Percentiles rank a stretch among this genome's conserved stretches.
phyloP scores from a whole-genome alignment of 2,888 invertebrate species.

The Euspilapteryx auroguttella region DNA sequence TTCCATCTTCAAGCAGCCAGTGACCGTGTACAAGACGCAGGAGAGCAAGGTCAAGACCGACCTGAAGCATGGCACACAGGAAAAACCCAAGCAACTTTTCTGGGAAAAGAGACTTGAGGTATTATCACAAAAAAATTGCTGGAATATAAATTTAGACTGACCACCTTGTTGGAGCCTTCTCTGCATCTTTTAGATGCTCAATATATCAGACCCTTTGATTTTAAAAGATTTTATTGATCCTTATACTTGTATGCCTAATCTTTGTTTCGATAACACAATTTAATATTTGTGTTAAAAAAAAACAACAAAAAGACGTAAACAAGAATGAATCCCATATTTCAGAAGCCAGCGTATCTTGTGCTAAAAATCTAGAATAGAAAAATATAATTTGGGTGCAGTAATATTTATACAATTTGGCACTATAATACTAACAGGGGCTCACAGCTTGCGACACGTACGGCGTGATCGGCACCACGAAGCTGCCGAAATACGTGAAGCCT shows the following conservation, averaged over 20 bases:
- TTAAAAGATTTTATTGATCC: too few relatives aligned
- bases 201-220: conserved; percentile 4
- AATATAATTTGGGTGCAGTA: too few relatives aligned
- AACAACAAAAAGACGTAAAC: too few relatives aligned
- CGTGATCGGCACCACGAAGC: conserved; percentile 79
- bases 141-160: background rate
- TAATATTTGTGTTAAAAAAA: too few relatives aligned
- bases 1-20: conserved; percentile 98
- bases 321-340: too few relatives aligned
- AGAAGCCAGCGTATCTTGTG: too few relatives aligned
- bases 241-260: too few relatives aligned
- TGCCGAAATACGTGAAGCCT: conserved; percentile 81
- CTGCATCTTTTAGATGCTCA: background rate
- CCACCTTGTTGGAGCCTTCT: too few relatives aligned
- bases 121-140: conserved; percentile 1
- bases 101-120: conserved; percentile 79
- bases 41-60: conserved; percentile 89
- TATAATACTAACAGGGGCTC: too few relatives aligned
- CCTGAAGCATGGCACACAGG: conserved; percentile 88
- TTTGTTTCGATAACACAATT: too few relatives aligned
- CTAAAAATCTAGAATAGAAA: too few relatives aligned
- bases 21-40: conserved; percentile 91
- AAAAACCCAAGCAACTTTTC: conserved; percentile 88
- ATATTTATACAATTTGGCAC: too few relatives aligned
- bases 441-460: conserved; percentile 88